These are phyloP conservation scores for Tetropium fuscum DNA, from an alignment of 2,888 invertebrate genomes.

Conservation along the genomic window DNA sequence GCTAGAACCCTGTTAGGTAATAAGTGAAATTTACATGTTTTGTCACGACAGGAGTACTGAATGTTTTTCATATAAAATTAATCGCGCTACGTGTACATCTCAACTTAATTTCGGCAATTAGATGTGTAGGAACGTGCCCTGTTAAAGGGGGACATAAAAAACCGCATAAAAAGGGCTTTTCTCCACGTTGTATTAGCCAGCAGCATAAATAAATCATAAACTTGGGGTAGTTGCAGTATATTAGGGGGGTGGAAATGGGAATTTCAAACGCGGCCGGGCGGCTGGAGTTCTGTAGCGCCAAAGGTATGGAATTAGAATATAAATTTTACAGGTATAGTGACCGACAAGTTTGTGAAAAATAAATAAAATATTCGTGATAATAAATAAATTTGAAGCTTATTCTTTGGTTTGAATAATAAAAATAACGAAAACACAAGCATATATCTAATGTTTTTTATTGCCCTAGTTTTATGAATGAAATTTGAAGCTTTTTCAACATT, in stretches of 20 bases:
- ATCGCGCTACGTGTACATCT: too few species aligned
- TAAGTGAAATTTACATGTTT: neutral
- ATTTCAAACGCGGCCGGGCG: neutral
- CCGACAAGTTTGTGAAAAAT: too few species aligned
- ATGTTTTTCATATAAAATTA: too few species aligned
- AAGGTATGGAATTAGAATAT: too few species aligned
- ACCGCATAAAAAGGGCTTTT: conserved; percentile 7
- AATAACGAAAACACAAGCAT: too few species aligned
- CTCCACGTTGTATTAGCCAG: conserved; percentile 3
- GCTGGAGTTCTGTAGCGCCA: neutral
- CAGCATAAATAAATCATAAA: conserved; percentile 18
- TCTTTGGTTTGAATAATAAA: too few species aligned
- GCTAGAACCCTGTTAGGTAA: neutral
- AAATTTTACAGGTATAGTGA: too few species aligned
- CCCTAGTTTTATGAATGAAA: too few species aligned
- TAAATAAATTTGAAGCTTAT: too few species aligned
- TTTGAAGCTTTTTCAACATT: too few species aligned
- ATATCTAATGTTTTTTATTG: too few species aligned
- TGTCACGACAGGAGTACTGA: neutral
- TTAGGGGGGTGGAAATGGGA: neutral
- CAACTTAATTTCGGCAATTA: neutral
- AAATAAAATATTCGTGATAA: too few species aligned
- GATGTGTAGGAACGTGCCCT: neutral
- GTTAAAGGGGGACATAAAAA: neutral
- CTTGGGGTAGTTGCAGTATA: conserved; percentile 13